Evolutionary conservation across 2,888 invertebrate species (phyloP), one percentile per base, ranked within the genome.

Genomic region (Stenichneumon culpator): DNA sequence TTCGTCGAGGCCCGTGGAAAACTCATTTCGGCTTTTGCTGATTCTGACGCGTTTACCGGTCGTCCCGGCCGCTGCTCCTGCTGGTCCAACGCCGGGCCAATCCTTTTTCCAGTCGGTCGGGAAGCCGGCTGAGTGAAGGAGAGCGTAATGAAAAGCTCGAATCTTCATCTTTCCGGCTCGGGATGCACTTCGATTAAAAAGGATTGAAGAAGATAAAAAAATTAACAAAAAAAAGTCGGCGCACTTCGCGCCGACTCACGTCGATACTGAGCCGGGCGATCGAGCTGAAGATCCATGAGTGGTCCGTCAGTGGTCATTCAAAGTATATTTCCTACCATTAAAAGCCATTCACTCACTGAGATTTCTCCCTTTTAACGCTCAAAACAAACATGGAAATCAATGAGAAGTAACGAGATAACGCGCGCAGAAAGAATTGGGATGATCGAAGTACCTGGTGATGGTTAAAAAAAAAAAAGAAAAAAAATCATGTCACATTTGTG

Each of bases 21-120:
- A 79, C 78, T 74, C 72, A 79, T 79, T 83, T 79, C 73, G 44
- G 79, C 73, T 83, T 69, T 72, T 78, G 47, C 57, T 65, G 68
- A 78, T 83, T 78, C 57, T 36, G 47, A 77, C 77, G 54, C 60
- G 82, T 39, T 70, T 60, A 60, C 74, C 14, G 63, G 63, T 28
- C 63, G 75, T 32, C 47, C 32, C 47, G 60, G 57, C 63, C 73
- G 11, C 63, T 5, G n/a, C 57, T 25, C 32, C 60, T 36, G 44
- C 60, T 57, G 32, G 19, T 19, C 54, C 28, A 9, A 36, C 36
- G 72, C 70, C 74, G 14, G 47, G 16, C 75, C 65, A 83, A 75
- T 83, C 70, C 52, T 65, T 79, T 80, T 83, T 79, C 75, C 47
- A 67, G 69, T 63, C 50, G 25, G 36, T 3, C 65, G 57, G 70